Evolutionary conservation across 1,140 invertebrate species (phyloP), one percentile per base, ranked within the genome.

Genomic region (Ostrea denselamellosa): DNA sequence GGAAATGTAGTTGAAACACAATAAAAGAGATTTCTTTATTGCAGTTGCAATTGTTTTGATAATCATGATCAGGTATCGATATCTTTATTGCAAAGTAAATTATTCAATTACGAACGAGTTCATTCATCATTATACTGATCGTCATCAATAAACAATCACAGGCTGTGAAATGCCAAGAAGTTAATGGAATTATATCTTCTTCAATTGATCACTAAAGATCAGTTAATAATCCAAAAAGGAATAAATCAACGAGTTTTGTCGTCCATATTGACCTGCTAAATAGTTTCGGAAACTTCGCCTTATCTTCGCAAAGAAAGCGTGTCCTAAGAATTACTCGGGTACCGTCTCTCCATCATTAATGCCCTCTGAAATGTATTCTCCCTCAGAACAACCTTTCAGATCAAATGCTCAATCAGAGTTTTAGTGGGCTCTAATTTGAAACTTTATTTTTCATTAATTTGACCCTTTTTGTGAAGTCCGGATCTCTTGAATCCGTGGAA

Each of bases 381-480:
- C 34, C 68, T 77, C 14, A 34, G 68, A 44, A 10, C 68, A 77
- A 77, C 68, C 68, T 77, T 77, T 77, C 68, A 77, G 68, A 77
- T 77, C 68, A 77, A 77, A 77, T 77, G 25, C 68, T 77, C 68
- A 28, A 77, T 77, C 68, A 77, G 68, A 77, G 68, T 25, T 77
- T 77, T 77, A 77, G 25, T 77, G 68, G 25, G 22, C 68, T 77
- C 68, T 77, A 77, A 77, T 77, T 77, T 77, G 68, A 77, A 77
- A 77, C 25, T 77, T 77, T 77, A 77, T 77, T 77, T 77, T 77
- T 77, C 68, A 77, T 77, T 77, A 77, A 77, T 77, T 77, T 77
- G 68, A 77, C 68, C 68, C 68, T 77, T 77, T 22, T 77, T 77
- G 68, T 77, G 68, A 77, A 77, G 68, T 77, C 68, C 68, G 68